Evolutionary conservation across 2,797 vertebrate species (phyloP), one percentile per base, ranked within the genome.

Genomic region (Danio choprae): DNA sequence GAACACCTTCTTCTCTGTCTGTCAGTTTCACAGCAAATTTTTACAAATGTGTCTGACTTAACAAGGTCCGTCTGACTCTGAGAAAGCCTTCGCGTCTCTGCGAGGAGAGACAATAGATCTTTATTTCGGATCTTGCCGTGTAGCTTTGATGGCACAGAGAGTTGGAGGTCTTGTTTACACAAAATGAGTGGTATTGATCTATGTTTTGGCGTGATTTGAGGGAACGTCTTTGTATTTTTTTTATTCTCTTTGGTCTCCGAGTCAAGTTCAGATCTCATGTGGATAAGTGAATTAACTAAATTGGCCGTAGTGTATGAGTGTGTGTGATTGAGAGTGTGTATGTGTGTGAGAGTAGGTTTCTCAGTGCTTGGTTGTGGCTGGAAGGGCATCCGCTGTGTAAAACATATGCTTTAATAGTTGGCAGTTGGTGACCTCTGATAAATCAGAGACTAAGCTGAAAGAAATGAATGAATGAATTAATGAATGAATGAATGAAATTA

Each of bases 151-250:
- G 55, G 36, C 56, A 60, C 6, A 13, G n/a, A 38, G 77, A 53
- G 18, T 56, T 53, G 68, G 20, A 71, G 40, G 59, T 71, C 77
- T 79, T 79, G 77, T 79, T 64, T 79, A 72, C 68, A 72, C 58
- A 55, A 72, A 55, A 79, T 43, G 59, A 79, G 48, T 22, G 44
- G 8, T 46, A 79, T 64, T 79, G 77, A 63, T 72, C 60, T 64
- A 38, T 46, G 46, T 29, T 63, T 71, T 70, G 68, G 48, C 48
- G 29, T 71, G 69, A 64, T 55, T 72, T 72, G 48, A 72, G 7
- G 36, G 58, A 79, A 55, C 68, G 15, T 36, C 60, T 20, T 79
- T 53, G 48, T 29, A 53, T 76, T 60, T 29, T 29, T 81, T 1
- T 44, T 18, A 13, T 60, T 81, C 55, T 51, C 43, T 67, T 40